Conservation (phyloP, 1,140 invertebrate species). For the Cecropterus lyciades region DNA sequence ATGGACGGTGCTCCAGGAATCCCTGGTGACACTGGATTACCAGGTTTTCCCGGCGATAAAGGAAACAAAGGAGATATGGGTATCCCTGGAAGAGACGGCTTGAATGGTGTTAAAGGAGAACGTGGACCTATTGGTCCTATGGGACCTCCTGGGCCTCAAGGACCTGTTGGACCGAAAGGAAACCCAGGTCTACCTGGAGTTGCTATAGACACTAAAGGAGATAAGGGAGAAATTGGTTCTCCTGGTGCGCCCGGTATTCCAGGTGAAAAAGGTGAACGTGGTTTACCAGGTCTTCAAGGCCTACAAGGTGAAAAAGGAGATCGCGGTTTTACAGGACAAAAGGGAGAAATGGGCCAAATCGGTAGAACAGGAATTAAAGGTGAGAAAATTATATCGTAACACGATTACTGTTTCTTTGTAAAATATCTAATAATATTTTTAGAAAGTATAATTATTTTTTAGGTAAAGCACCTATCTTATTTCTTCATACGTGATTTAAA, state of each 20-base stretch:
- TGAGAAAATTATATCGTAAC: conserved; percentile 81
- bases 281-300: conserved; percentile 50
- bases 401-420: too few species aligned
- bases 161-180: conserved; percentile 86
- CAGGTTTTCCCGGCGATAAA: conserved; percentile 86
- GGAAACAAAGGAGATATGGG: conserved; percentile 86
- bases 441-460: too few species aligned
- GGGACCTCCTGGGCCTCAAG: conserved; percentile 88
- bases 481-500: too few species aligned
- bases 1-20: conserved; percentile 85
- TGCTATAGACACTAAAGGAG: conserved; percentile 86
- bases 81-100: conserved; percentile 85
- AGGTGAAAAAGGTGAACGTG: conserved; percentile 86
- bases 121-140: conserved; percentile 88
- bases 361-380: conserved; percentile 89
- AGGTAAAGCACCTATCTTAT: too few species aligned
- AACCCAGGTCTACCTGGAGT: conserved; percentile 86
- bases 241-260: conserved; percentile 83
- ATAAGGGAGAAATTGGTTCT: conserved; percentile 85
- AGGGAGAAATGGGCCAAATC: conserved; percentile 92
- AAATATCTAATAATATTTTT: too few species aligned
- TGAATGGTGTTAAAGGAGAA: conserved; percentile 81
- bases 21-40: conserved; percentile 83
- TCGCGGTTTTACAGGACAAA: conserved; percentile 85
- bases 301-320: conserved; percentile 87